Evolutionary conservation across 2,888 invertebrate genomes (phyloP).

Genomic region (Trichopria drosophilae): DNA sequence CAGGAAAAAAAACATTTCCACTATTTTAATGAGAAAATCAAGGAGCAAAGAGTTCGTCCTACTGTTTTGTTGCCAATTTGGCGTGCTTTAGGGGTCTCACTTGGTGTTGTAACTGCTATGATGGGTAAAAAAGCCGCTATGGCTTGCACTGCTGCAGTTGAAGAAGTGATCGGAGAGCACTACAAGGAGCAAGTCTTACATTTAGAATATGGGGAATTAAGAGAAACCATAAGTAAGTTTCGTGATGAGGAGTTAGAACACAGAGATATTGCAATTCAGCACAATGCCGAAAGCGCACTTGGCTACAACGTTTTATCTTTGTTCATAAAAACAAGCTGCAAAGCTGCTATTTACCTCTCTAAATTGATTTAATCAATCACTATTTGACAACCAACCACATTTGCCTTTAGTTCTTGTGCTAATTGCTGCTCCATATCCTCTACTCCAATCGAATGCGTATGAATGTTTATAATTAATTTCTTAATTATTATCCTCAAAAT

Average conservation of each 20-base stretch:
- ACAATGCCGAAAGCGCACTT: constrained; percentile 22
- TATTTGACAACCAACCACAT: no score
- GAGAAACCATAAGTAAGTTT: constrained; percentile 21
- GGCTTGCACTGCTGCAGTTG: constrained; percentile 23
- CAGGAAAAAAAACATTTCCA: constrained; percentile 18
- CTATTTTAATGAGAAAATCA: constrained; percentile 21
- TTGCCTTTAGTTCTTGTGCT: no score
- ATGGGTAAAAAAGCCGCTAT: constrained; percentile 21
- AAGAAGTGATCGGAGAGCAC: constrained; percentile 21
- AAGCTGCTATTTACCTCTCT: constrained; percentile 18
- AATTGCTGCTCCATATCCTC: no score
- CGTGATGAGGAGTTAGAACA: constrained; percentile 22
- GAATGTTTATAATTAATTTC: no score
- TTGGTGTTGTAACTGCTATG: constrained; percentile 17
- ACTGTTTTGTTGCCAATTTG: constrained; percentile 22
- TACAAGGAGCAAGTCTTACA: constrained; percentile 16
- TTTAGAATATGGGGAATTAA: constrained; percentile 18
- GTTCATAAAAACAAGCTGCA: constrained; percentile 21
- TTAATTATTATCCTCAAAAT: no score
- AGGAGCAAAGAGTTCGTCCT: constrained; percentile 17
- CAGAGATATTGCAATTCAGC: constrained; percentile 23
- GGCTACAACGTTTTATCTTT: constrained; percentile 20
- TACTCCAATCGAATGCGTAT: no score
- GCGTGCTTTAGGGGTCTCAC: constrained; percentile 16
- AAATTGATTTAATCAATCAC: constrained; percentile 19